These are phyloP conservation scores for Ondatra zibethicus DNA, from an alignment of 2,113 vertebrate species.

Conservation along the genomic window DNA sequence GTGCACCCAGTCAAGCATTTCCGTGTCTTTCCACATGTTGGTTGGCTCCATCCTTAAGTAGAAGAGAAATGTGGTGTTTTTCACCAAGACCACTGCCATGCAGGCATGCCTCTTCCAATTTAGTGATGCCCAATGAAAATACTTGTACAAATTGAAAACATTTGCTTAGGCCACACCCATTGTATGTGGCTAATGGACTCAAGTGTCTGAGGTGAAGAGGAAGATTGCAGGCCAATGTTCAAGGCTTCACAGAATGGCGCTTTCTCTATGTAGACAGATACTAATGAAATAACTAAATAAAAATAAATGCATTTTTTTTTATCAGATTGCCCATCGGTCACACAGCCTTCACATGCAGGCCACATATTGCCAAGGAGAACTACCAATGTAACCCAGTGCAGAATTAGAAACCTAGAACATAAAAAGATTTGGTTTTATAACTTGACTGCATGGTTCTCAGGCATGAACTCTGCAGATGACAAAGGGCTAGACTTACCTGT, in stretches of 20 bases:
- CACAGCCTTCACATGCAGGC: no score
- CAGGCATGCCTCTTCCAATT: constrained; percentile 63
- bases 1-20: constrained; percentile 86
- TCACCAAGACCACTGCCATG: constrained; percentile 78
- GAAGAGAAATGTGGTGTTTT: constrained; percentile 80
- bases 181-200: constrained; percentile 51
- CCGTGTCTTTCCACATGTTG: constrained; percentile 81
- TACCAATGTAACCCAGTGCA: background rate
- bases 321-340: background rate
- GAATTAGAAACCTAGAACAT: background rate
- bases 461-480: background rate
- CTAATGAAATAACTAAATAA: background rate
- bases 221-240: background rate
- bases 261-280: background rate
- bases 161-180: constrained; percentile 39
- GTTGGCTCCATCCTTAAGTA: constrained; percentile 79
- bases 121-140: constrained; percentile 71
- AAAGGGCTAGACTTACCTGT: background rate
- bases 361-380: background rate
- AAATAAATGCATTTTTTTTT: background rate
- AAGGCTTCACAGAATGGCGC: background rate
- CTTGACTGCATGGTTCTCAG: background rate
- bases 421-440: background rate
- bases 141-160: constrained; percentile 61
- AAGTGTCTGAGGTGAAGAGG: constrained; percentile 35